Conservation (phyloP, 2,888 invertebrate genomes). For the Phytoseiulus persimilis region DNA sequence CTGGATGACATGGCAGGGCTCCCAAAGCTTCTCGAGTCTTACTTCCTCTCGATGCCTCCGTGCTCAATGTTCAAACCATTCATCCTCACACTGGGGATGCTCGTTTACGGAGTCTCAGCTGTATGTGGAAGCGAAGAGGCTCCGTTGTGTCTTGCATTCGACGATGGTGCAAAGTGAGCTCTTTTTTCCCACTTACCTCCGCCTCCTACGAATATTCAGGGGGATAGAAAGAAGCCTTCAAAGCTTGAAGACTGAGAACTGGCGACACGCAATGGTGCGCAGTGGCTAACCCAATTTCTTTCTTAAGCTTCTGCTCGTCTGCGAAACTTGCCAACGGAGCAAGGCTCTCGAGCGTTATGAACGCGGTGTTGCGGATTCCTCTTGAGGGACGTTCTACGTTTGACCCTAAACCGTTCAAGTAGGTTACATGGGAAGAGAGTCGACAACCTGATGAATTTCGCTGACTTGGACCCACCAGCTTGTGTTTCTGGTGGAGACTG, state of each 20-base stretch:
- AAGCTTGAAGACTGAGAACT: too few species aligned
- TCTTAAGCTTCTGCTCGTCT: background rate
- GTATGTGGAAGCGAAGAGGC: background rate
- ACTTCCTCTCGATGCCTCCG: background rate
- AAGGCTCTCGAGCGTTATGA: background rate
- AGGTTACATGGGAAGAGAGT: background rate
- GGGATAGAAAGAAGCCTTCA: too few species aligned
- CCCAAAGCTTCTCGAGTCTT: background rate
- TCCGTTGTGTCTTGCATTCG: background rate
- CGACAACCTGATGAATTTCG: too few species aligned
- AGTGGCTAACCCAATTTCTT: too few species aligned
- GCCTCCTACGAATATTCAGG: too few species aligned
- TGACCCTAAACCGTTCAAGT: background rate
- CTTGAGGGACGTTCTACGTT: background rate
- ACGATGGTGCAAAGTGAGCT: background rate
- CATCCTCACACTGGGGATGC: background rate
- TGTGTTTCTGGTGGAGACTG: too few species aligned
- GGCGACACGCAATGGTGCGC: too few species aligned
- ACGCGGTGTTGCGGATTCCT: background rate
- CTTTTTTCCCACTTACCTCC: background rate
- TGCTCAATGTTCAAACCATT: background rate
- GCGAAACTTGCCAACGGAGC: background rate
- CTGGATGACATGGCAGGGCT: background rate
- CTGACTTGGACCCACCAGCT: too few species aligned
- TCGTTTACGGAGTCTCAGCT: background rate